A percentile compares a stretch with the other conserved stretches of the same genome.
Conservation (phyloP, 53 echinoderm and acorn worm genomes). For the Temnopleurus reevesii region DNA sequence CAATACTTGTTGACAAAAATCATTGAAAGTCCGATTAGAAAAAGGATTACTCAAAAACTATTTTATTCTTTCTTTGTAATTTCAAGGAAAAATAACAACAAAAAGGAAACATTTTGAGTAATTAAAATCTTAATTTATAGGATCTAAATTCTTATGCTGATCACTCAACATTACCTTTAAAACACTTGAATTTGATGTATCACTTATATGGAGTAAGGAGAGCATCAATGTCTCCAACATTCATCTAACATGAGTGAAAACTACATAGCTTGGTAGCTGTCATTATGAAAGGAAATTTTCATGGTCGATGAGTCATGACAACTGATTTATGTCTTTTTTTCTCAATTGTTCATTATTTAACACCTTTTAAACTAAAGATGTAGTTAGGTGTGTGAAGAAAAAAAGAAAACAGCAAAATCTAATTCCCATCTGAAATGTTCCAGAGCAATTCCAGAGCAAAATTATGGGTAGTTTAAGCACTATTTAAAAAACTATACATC, state of each 20-base stretch:
- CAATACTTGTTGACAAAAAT: neutral
- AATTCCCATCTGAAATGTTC: neutral
- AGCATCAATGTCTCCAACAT: neutral
- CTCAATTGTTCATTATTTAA: neutral
- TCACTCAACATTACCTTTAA: neutral
- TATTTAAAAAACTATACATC: neutral
- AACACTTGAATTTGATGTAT: neutral
- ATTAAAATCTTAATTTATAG: no score
- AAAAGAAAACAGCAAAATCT: neutral
- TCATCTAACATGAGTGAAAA: neutral
- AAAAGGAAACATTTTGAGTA: neutral
- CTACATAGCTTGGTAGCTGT: neutral
- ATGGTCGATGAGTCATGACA: neutral
- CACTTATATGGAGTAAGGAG: neutral
- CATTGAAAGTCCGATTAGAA: neutral
- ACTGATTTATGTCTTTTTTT: constrained; percentile 10
- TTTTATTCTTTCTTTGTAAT: neutral
- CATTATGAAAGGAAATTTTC: neutral
- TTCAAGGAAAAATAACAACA: neutral
- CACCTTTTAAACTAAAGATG: neutral
- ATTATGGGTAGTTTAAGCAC: no score
- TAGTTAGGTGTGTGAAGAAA: neutral
- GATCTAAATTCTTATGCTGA: no score
- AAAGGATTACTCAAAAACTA: neutral
- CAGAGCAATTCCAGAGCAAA: neutral